Percentiles rank a stretch among this genome's conserved stretches.
phyloP scores from a whole-genome alignment of 2,888 invertebrate genomes.

The Entomobrya multifasciata region DNA sequence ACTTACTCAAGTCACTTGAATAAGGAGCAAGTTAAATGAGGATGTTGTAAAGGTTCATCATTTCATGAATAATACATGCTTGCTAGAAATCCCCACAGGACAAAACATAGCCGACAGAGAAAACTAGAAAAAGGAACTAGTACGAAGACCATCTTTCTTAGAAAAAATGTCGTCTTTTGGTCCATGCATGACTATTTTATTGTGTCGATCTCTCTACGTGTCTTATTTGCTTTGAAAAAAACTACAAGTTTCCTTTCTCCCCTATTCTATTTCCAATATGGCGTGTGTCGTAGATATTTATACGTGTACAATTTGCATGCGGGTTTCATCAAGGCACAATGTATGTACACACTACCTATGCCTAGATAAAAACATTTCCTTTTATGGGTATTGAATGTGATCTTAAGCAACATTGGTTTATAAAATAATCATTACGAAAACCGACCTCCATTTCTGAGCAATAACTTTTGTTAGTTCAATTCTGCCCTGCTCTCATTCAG shows the following conservation, averaged over 20 bases:
- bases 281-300: neutral
- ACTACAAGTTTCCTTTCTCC: neutral
- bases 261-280: neutral
- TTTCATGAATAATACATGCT: constrained; percentile 69
- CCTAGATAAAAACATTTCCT: too few species aligned
- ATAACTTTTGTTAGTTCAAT: too few species aligned
- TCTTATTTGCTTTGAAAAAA: constrained; percentile 10
- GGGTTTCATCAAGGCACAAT: too few species aligned
- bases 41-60: constrained; percentile 35
- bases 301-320: too few species aligned
- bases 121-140: constrained; percentile 5
- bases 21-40: neutral
- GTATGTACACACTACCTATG: too few species aligned
- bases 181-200: constrained; percentile 36
- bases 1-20: too few species aligned
- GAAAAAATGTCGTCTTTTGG: constrained; percentile 34
- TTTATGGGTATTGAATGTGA: too few species aligned
- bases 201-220: constrained; percentile 5
- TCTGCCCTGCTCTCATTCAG: too few species aligned
- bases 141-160: neutral
- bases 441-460: neutral
- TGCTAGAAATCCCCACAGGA: constrained; percentile 59
- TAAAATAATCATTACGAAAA: constrained; percentile 34
- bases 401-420: neutral
- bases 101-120: constrained; percentile 39